Percentiles rank a stretch among this genome's conserved stretches.
Conservation (phyloP, 2,113 vertebrate species). For the Sitta europaea region DNA sequence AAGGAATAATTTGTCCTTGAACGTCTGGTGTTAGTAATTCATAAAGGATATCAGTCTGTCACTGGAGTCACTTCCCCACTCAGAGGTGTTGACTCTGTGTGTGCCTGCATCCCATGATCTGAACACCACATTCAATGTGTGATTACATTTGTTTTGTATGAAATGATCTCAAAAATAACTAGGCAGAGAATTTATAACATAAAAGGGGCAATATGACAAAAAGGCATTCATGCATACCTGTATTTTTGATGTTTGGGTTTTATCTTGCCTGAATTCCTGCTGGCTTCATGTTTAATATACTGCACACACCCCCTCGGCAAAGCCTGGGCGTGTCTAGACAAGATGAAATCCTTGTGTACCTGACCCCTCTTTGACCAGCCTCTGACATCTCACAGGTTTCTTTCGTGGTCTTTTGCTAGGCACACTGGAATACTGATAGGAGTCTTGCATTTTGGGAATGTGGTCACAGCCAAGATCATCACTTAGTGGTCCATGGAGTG, state of each 20-base stretch:
- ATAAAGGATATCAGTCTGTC: neutral
- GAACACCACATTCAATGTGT: neutral
- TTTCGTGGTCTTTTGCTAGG: neutral
- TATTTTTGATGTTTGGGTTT: neutral
- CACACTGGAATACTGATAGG: neutral
- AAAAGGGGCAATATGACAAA: neutral
- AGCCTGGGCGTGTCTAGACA: accelerated
- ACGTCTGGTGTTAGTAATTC: neutral
- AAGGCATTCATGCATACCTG: neutral
- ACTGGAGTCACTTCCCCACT: neutral
- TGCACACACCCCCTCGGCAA: neutral
- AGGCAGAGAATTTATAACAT: neutral
- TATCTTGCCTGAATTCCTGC: neutral
- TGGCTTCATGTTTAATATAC: neutral
- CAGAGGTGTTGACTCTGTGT: neutral
- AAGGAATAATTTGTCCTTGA: neutral
- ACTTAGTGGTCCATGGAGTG: neutral
- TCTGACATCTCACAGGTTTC: neutral
- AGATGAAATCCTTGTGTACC: neutral
- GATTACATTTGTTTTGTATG: neutral
- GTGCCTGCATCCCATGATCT: neutral
- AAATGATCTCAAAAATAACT: neutral
- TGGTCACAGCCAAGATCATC: neutral
- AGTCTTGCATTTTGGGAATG: neutral
- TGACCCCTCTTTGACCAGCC: neutral